Base-by-base conservation (phyloP, 2,888 invertebrate species). In the Leucozona laternaria region DNA sequence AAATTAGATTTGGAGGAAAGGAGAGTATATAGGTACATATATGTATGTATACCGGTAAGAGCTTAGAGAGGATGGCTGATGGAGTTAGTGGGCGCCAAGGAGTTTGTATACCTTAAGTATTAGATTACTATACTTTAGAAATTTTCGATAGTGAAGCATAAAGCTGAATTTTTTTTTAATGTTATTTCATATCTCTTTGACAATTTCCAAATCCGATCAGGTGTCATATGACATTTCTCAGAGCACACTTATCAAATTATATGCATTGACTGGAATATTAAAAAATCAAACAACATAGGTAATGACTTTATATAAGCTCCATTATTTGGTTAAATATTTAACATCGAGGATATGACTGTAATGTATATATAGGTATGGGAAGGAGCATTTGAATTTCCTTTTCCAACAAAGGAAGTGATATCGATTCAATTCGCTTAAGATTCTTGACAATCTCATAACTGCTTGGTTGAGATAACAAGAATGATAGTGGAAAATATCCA, bases 111-210 rank as follows among this genome's bases (percentile, higher is more conserved):
- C n/a, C n/a, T n/a, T n/a, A n/a, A n/a, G n/a, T n/a, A n/a, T n/a
- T n/a, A 17, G 34, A 55, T 53, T 58, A 31, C 17, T 40, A 13
- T 15, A 13, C 34, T 57, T 37, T 37, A 0, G 22, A 60, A 76
- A 48, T 58, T 66, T 71, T 66, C 50, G 48, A 72, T 55, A 53
- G 43, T 43, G 43, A 57, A 64, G 40, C 48, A n/a, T 43, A 34
- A 57, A 64, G 34, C 43, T 17, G 17, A 64, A 11, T 25, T 7
- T 55, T 25, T 15, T 55, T 22, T 25, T 31, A 70, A 79, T 71
- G 75, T 15, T 68, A 76, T 79, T 79, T 75, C 79, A 66, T 71
- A 64, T 66, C 70, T 43, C 71, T 84, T 84, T 77, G 82, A 77
- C 77, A 77, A 58, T 72, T 82, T 84, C 28, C 13, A 50, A 71